Evolutionary conservation across 2,797 vertebrate genomes (phyloP).

Genomic region (Oryzias dopingdopingensis): DNA sequence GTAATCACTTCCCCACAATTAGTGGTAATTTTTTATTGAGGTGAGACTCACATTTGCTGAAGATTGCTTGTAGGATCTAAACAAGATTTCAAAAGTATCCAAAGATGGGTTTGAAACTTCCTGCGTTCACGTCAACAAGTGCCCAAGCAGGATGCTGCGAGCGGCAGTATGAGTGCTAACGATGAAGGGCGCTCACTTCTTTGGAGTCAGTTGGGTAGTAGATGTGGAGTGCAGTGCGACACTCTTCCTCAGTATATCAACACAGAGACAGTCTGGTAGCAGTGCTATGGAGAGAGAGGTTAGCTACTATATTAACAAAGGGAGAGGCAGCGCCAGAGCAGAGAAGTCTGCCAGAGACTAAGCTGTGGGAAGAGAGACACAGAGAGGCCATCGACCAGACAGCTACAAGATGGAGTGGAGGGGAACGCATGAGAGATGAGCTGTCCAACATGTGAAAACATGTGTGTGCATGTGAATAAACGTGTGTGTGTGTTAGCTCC

Average conservation of each 20-base stretch:
- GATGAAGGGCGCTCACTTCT: constrained; percentile 58
- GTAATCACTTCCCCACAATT: constrained; percentile 66
- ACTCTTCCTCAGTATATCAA: constrained; percentile 69
- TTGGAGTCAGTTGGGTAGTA: constrained; percentile 64
- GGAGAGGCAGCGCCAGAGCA: constrained; percentile 69
- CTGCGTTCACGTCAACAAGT: constrained; percentile 3
- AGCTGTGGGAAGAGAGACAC: constrained; percentile 61
- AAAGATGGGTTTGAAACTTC: neutral
- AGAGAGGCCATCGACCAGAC: constrained; percentile 73
- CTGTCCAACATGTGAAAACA: constrained; percentile 71
- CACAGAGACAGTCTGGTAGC: constrained; percentile 64
- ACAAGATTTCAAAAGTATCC: constrained; percentile 1
- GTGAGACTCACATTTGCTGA: constrained; percentile 45
- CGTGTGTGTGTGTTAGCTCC: constrained; percentile 60
- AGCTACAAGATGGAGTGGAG: constrained; percentile 76
- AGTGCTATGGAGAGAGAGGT: constrained; percentile 69
- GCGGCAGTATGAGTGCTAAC: constrained; percentile 24
- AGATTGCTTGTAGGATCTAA: constrained; percentile 27
- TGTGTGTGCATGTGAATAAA: constrained; percentile 37
- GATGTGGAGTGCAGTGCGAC: constrained; percentile 54
- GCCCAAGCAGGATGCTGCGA: constrained; percentile 17
- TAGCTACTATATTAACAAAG: constrained; percentile 76
- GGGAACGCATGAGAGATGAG: constrained; percentile 74
- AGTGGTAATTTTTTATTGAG: constrained; percentile 61
- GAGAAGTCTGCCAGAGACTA: constrained; percentile 66